A percentile compares a stretch with the other conserved stretches of the same genome.
Evolutionary conservation across 2,113 vertebrate genomes (phyloP).

Genomic region (Alligator sinensis): DNA sequence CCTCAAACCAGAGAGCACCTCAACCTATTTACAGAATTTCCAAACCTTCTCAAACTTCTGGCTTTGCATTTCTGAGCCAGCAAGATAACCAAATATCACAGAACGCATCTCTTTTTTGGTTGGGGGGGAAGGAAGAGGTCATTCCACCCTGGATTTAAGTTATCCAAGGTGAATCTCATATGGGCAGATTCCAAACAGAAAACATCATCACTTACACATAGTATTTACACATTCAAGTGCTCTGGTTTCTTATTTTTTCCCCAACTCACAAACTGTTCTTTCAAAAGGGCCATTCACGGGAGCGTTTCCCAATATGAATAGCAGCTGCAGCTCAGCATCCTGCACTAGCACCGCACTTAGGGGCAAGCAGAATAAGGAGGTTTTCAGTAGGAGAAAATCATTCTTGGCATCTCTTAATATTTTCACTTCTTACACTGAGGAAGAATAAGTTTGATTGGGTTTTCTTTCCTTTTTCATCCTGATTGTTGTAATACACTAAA

Average conservation of each 20-base stretch:
- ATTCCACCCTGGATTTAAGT: not conserved
- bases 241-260: conserved; percentile 41
- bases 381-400: conserved; percentile 36
- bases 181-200: conserved; percentile 34
- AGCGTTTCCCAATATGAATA: rapidly evolving
- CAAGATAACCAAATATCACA: not conserved
- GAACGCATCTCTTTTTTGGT: not conserved
- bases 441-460: not conserved
- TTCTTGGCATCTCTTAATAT: conserved; percentile 10
- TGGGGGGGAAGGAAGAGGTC: conserved; percentile 17
- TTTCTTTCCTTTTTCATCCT: conserved; percentile 6
- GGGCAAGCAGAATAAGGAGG: not conserved
- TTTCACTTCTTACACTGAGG: conserved; percentile 38
- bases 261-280: conserved; percentile 36
- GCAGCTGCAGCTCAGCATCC: not conserved
- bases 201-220: conserved; percentile 38
- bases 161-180: conserved; percentile 57
- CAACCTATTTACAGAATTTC: not conserved
- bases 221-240: conserved; percentile 57
- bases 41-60: not conserved
- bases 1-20: not conserved
- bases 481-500: not conserved
- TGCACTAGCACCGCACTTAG: conserved; percentile 6
- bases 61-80: not conserved
- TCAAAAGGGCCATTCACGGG: conserved; percentile 72